phyloP scores from a whole-genome alignment of 2,113 vertebrate species.

The Puntigrus tetrazona region DNA sequence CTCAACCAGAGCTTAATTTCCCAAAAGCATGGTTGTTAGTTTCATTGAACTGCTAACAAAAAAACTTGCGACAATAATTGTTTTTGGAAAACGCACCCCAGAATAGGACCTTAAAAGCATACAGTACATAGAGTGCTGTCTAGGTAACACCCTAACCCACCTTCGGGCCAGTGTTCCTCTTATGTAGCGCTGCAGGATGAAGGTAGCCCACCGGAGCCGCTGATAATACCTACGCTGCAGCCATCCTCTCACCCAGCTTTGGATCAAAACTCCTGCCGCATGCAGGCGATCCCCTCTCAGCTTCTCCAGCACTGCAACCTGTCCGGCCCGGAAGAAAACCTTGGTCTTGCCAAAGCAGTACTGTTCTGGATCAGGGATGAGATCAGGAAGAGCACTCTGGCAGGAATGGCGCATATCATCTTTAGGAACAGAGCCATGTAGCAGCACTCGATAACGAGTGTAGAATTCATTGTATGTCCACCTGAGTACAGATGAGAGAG shows the following conservation, averaged over 20 bases:
- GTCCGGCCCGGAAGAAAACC: constrained; percentile 76
- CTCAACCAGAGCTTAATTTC: too few species aligned
- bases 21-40: too few species aligned
- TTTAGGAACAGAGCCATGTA: constrained; percentile 53
- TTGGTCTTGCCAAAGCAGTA: constrained; percentile 76
- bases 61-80: too few species aligned
- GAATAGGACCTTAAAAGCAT: not conserved
- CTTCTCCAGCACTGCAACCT: constrained; percentile 77
- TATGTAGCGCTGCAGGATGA: constrained; percentile 74
- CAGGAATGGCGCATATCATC: constrained; percentile 60
- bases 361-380: constrained; percentile 72
- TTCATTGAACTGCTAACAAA: too few species aligned
- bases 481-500: constrained; percentile 52
- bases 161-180: constrained; percentile 73
- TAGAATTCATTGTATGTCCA: constrained; percentile 79
- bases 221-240: constrained; percentile 62
- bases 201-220: constrained; percentile 35
- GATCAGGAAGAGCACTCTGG: constrained; percentile 62
- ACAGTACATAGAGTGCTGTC: not conserved
- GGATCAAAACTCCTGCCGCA: constrained; percentile 71
- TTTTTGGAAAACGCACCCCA: too few species aligned
- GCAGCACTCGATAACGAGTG: constrained; percentile 72
- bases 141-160: constrained; percentile 56
- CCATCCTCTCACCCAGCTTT: constrained; percentile 76
- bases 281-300: constrained; percentile 68